These are phyloP conservation scores for Papilio helenus DNA, from an alignment of 1,140 invertebrate species.

Conservation along the genomic window DNA sequence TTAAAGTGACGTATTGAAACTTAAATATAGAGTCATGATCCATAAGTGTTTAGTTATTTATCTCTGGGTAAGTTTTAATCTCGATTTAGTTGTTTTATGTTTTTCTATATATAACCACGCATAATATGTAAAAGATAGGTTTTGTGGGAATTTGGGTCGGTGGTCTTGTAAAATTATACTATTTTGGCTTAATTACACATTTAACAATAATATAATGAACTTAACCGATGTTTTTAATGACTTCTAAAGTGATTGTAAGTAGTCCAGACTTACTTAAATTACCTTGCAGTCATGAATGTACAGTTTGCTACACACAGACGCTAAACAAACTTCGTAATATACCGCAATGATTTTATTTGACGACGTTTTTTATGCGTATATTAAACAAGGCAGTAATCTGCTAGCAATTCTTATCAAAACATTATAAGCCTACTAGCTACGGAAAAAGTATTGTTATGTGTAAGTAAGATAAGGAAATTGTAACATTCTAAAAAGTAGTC, in stretches of 20 bases:
- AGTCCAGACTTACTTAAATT: neutral
- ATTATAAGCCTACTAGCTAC: slow-evolving; percentile 7
- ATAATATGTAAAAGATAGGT: too few species aligned
- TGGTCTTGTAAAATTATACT: too few species aligned
- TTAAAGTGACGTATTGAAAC: neutral
- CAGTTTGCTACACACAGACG: neutral
- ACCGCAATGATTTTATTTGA: slow-evolving; percentile 5
- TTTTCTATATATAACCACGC: too few species aligned
- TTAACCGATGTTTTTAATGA: neutral
- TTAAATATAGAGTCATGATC: neutral
- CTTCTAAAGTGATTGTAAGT: neutral
- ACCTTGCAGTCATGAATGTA: neutral
- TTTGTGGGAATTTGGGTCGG: too few species aligned
- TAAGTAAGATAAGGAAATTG: neutral
- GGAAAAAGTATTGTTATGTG: slow-evolving; percentile 14
- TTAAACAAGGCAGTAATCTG: slow-evolving; percentile 10
- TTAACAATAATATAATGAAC: neutral
- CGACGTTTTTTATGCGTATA: neutral
- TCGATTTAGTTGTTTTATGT: neutral
- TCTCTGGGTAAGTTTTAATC: neutral
- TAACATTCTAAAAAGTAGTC: neutral
- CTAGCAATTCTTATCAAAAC: neutral
- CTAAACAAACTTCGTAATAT: neutral
- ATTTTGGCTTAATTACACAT: neutral
- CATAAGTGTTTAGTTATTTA: neutral